phyloP scores from a whole-genome alignment of 2,888 invertebrate species.

The Cacoxenus indagator region DNA sequence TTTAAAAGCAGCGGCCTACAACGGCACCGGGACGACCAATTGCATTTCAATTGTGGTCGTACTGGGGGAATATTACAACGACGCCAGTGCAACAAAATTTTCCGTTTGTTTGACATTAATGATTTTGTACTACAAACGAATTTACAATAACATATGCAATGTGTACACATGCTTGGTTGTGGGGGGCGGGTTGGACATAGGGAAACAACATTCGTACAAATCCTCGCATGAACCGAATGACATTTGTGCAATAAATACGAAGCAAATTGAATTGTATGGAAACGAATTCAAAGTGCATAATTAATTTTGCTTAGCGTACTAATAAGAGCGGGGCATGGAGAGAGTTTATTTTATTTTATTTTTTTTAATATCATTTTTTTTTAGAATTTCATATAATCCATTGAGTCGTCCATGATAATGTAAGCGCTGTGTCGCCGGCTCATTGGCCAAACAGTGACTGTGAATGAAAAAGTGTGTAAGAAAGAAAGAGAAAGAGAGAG shows the following conservation, averaged over 20 bases:
- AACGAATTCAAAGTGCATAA: conserved; percentile 51
- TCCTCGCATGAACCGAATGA: not conserved
- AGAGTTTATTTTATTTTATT: conserved; percentile 21
- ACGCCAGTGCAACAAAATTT: not conserved
- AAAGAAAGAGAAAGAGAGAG: no score
- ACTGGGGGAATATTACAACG: not conserved
- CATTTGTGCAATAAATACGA: not conserved
- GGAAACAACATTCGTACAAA: not conserved
- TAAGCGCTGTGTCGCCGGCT: conserved; percentile 62
- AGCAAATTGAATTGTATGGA: not conserved
- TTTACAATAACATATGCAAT: conserved; percentile 20
- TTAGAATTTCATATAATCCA: conserved; percentile 53
- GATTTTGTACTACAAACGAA: conserved; percentile 46
- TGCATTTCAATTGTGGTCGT: not conserved
- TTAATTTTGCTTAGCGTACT: no score
- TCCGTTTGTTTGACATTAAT: conserved; percentile 45
- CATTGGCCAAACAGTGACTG: conserved; percentile 56
- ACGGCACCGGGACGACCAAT: not conserved
- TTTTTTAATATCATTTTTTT: conserved; percentile 5
- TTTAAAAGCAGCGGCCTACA: conserved; percentile 28
- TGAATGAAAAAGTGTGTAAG: no score
- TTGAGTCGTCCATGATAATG: conserved; percentile 60
- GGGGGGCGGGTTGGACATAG: not conserved
- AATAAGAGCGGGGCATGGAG: no score
- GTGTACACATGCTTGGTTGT: not conserved